These are phyloP conservation scores for Morus bassanus DNA, from an alignment of 2,797 vertebrate genomes.

Conservation along the genomic window DNA sequence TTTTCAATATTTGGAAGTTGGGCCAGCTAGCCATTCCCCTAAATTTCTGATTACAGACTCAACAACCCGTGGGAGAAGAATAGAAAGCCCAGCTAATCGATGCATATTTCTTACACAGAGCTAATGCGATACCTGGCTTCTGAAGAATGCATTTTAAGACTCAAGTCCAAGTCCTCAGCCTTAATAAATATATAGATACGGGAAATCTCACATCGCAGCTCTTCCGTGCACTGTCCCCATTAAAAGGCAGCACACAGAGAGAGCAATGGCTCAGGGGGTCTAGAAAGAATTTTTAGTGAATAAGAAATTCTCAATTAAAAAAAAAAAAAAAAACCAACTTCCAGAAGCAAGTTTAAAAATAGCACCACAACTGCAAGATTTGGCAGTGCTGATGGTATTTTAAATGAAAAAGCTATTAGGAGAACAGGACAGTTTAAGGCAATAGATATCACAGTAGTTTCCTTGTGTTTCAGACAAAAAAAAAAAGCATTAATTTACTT, in stretches of 20 bases:
- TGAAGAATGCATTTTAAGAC: not conserved
- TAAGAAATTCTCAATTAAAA: not conserved
- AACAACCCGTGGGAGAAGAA: not conserved
- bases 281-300: not conserved
- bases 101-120: not conserved
- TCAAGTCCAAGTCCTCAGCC: not conserved
- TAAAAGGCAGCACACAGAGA: not conserved
- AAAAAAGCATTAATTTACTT: not conserved
- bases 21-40: not conserved
- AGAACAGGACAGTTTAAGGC: not conserved
- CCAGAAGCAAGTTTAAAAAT: not conserved
- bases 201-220: not conserved
- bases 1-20: constrained; percentile 14
- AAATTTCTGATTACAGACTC: constrained; percentile 25
- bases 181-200: not conserved
- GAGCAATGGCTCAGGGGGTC: not conserved
- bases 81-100: not conserved
- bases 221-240: not conserved
- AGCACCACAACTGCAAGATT: not conserved
- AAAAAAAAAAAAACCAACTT: not conserved
- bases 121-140: not conserved
- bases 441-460: not conserved
- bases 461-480: not conserved
- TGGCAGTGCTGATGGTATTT: not conserved
- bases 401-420: not conserved